Evolutionary conservation across 1,140 invertebrate species (phyloP), one percentile per base, ranked within the genome.

Genomic region (Oreohelix idahoensis): DNA sequence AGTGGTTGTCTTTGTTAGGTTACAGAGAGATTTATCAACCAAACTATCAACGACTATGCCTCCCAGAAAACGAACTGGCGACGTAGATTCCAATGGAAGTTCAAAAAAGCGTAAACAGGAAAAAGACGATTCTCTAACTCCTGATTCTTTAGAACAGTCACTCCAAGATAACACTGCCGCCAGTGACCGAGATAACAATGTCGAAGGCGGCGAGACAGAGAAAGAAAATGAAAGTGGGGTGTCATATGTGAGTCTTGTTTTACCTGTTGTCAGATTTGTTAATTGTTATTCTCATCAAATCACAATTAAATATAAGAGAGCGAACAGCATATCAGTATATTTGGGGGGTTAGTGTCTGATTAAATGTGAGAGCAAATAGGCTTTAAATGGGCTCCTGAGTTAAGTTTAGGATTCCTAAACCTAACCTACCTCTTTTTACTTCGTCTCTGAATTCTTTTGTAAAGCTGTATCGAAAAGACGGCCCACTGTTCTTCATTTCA

Each of bases 51-150:
- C 42, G 15, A 45, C 42, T 23, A 78, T 78, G 86, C 87, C 88
- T 81, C 86, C 88, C 63, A 88, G 87, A 53, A 89, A 89, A 70
- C 84, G 87, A 80, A 84, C 85, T 32, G 69, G 86, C 20, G 87
- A 87, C 70, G 83, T 81, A 53, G 86, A 87, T 53, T 84, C 78
- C 42, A 87, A 87, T 29, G 63, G 83, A 77, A 36, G 84, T 80
- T 73, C 82, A 29, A 89, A 89, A 83, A 84, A 87, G 38, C 86
- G 86, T 85, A 90, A 87, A 83, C 86, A 88, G 81, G 84, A 88
- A 26, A 38, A 81, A 53, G 85, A 87, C 53, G 88, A 86, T 63
- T 86, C 86, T 35, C 5, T 45, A 45, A 45, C 5, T 45, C 15
- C 42, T 15, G 84, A 85, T 11, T 87, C 87, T 36, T 84, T 83